A percentile compares a stretch with the other conserved stretches of the same genome.
Evolutionary conservation across 2,888 invertebrate genomes (phyloP).

Genomic region (Salpingus planirostris): DNA sequence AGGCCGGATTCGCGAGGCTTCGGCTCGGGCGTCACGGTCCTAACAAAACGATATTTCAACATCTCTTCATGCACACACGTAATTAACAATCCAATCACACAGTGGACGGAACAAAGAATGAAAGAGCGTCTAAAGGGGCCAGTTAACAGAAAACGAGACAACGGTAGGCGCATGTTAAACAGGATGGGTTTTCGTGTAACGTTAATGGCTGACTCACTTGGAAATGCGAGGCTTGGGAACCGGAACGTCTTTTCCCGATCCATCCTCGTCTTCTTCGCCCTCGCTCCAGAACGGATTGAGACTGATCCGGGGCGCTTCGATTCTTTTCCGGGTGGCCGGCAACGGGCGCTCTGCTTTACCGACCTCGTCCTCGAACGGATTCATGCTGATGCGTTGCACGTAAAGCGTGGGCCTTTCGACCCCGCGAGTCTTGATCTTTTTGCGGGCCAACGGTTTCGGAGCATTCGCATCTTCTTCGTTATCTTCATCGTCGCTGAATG

Average conservation of each 20-base stretch:
- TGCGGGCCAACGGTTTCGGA: slow-evolving; percentile 6
- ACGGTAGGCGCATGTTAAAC: not conserved
- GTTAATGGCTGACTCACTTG: slow-evolving; percentile 38
- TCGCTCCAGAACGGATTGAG: slow-evolving; percentile 69
- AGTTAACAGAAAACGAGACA: slow-evolving; percentile 4
- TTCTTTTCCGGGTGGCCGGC: slow-evolving; percentile 13
- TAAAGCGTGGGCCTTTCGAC: too few species aligned
- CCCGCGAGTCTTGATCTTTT: slow-evolving; percentile 14
- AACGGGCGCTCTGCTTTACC: slow-evolving; percentile 18
- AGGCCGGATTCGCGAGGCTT: slow-evolving; percentile 31
- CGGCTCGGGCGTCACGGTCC: slow-evolving; percentile 30
- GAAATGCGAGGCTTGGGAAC: slow-evolving; percentile 44
- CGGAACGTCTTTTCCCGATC: slow-evolving; percentile 46
- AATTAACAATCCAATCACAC: not conserved
- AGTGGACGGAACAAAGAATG: not conserved
- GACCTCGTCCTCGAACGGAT: slow-evolving; percentile 26
- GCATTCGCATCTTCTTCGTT: slow-evolving; percentile 21
- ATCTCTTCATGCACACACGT: slow-evolving; percentile 18
- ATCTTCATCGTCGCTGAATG: slow-evolving; percentile 41
- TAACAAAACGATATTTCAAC: slow-evolving; percentile 36
- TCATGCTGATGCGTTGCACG: slow-evolving; percentile 17
- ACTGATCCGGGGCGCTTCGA: slow-evolving; percentile 42
- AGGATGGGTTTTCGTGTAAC: too few species aligned
- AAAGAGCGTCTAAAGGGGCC: slow-evolving; percentile 7
- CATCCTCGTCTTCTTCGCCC: slow-evolving; percentile 60